A percentile compares a stretch with the other conserved stretches of the same genome.
phyloP scores from a whole-genome alignment of 1,140 invertebrate species.

The Panulirus ornatus region DNA sequence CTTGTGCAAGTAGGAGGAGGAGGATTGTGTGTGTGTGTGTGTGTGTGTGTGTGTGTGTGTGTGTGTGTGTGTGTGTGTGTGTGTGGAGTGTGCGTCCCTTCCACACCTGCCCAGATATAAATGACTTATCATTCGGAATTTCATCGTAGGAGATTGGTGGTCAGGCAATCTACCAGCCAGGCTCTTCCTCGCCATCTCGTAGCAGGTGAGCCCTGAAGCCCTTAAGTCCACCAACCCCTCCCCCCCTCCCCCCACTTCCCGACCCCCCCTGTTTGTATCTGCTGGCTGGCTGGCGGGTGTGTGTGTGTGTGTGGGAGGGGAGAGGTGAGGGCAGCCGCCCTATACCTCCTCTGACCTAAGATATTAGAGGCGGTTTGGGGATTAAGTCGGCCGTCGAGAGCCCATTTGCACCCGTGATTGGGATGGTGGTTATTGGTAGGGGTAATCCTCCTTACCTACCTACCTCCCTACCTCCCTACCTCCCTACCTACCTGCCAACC shows the following conservation, averaged over 20 bases:
- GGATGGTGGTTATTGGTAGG: not conserved
- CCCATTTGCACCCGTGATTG: constrained; percentile 35
- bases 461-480: no score
- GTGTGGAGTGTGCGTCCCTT: no score
- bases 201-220: not conserved
- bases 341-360: constrained; percentile 18
- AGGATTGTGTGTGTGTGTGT: no score
- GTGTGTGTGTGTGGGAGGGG: no score
- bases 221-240: no score
- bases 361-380: constrained; percentile 38
- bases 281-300: no score
- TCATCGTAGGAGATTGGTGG: not conserved
- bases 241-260: no score
- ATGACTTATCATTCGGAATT: not conserved
- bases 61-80: no score
- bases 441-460: no score
- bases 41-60: no score
- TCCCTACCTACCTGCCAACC: no score
- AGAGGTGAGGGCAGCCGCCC: constrained; percentile 17
- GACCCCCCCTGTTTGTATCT: constrained; percentile 31
- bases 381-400: constrained; percentile 37
- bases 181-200: not conserved
- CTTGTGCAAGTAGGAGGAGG: no score
- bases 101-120: not conserved
- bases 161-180: not conserved